Conservation (phyloP, 2,888 invertebrate genomes). For the Actias luna region DNA sequence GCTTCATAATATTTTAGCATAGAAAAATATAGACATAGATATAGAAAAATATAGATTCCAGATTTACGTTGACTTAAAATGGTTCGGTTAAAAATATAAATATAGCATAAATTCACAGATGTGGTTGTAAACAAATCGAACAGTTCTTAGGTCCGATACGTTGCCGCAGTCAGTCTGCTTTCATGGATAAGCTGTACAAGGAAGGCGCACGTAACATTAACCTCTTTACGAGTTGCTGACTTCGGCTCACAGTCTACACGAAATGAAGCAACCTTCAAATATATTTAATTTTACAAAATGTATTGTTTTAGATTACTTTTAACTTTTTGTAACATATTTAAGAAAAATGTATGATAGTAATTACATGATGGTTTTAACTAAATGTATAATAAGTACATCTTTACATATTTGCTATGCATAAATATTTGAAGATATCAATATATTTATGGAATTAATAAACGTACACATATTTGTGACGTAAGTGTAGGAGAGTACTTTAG, state of each 20-base stretch:
- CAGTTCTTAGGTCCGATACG: neutral
- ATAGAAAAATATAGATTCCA: too few relatives aligned
- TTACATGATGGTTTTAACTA: too few relatives aligned
- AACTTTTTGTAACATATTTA: too few relatives aligned
- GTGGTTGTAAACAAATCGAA: neutral
- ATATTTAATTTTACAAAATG: neutral
- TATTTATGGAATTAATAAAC: too few relatives aligned
- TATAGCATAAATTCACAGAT: neutral
- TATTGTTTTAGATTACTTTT: neutral
- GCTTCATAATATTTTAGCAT: too few relatives aligned
- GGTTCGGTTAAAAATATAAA: neutral
- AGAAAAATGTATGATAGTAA: too few relatives aligned
- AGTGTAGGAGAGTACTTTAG: too few relatives aligned
- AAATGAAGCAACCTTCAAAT: conserved; percentile 2
- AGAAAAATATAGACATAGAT: too few relatives aligned
- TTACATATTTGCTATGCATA: too few relatives aligned
- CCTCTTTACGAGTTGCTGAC: neutral
- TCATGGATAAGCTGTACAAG: neutral
- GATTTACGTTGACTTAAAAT: neutral
- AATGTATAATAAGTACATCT: too few relatives aligned
- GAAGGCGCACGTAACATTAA: conserved; percentile 6
- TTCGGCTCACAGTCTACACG: neutral
- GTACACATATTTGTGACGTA: too few relatives aligned
- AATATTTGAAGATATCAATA: too few relatives aligned
- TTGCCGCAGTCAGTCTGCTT: neutral